Evolutionary conservation across 2,888 invertebrate genomes (phyloP), one percentile per base, ranked within the genome.

Genomic region (Zeuzera pyrina): DNA sequence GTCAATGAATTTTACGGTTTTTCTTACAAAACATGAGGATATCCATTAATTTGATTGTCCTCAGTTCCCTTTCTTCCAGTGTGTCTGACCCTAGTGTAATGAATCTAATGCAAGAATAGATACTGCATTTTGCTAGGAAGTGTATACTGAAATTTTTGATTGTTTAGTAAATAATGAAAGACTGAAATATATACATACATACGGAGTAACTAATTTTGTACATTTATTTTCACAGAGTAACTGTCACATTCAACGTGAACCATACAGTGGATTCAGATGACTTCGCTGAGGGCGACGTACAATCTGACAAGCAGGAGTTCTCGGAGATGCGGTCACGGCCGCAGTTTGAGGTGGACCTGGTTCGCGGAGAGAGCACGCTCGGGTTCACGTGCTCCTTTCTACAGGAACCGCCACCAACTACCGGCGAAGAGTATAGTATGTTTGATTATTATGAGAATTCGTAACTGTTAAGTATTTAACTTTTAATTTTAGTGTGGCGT

Each of bases 311-410:
- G 68, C 86, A 90, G 26, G 91, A 93, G 46, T 78, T 91, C 42
- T 88, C 89, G 0, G 94, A 94, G 68, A 91, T 97, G 89, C 90
- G 92, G 41, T 96, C 97, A 29, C 92, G 92, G 65, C 98, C 98
- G 0, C 89, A 91, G 49, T 98, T 98, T 66, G 92, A 92, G 57
- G 89, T 98, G 37, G 95, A 97, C 57, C 84, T 98, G 23, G 81
- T 89, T 1, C 89, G 91, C 38, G 93, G 91, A 2, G 87, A 87
- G 38, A 88, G 91, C 30, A 94, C 91, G 0, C 71, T 97, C 2
- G 91, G 92, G 13, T 92, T 97, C 57, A 89, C 91, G 2, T 97
- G 97, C 73, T 92, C 93, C 0, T 97, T 89, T 67, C 77, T 92
- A 31, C 87, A 86, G 37, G 88, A 88, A 4, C 86, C 87, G 0